Conservation (phyloP, 1,140 invertebrate genomes). For the Pristionchus pacificus region DNA sequence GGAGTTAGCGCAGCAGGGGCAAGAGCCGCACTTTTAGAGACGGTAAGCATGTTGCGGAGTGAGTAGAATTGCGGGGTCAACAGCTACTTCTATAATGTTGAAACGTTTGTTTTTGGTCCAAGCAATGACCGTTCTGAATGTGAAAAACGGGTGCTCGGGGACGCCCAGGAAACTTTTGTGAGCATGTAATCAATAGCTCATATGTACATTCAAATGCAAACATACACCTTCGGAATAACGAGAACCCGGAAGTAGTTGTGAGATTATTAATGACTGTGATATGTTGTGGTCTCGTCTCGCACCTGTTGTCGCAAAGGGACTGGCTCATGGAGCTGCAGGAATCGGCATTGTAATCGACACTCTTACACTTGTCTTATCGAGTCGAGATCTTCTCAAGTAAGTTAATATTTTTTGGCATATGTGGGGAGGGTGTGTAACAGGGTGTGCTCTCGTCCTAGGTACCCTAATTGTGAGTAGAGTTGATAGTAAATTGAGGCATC, state of each 20-base stretch:
- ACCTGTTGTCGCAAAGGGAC: constrained; percentile 21
- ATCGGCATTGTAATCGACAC: constrained; percentile 23
- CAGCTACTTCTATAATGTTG: background rate
- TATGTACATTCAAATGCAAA: background rate
- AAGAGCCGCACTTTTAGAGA: background rate
- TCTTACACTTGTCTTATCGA: constrained; percentile 10
- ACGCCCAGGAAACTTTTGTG: constrained; percentile 2
- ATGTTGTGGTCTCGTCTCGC: constrained; percentile 10
- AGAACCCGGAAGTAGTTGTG: background rate
- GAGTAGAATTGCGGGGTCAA: background rate
- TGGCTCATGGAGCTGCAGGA: constrained; percentile 21
- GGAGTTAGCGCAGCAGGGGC: background rate
- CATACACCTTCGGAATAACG: constrained; percentile 9
- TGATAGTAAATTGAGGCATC: no score
- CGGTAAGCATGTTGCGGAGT: background rate
- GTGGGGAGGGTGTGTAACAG: no score
- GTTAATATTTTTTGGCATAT: background rate
- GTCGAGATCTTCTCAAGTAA: background rate
- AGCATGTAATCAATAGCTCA: background rate
- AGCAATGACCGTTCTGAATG: no score
- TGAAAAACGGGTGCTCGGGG: constrained; percentile 3
- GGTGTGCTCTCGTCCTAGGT: no score
- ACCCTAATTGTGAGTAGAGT: no score
- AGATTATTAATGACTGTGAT: background rate
- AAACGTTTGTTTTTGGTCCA: background rate